Base-by-base conservation (phyloP, 2,888 invertebrate genomes). In the Mesoligia furuncula region DNA sequence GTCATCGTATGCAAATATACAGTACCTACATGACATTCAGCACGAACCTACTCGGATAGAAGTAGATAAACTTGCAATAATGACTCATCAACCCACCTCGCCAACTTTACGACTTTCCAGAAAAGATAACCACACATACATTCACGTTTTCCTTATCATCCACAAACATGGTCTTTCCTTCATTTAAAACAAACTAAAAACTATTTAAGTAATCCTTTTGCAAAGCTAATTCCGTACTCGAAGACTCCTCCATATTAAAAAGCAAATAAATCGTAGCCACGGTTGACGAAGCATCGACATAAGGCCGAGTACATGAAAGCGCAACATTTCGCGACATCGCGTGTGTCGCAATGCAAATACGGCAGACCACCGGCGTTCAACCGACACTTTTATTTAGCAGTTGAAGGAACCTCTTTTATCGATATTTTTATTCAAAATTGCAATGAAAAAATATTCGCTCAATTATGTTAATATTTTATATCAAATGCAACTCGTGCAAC, bases 311-410 rank as follows among this genome's bases (percentile, higher is more conserved):
- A 84, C 83, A 86, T 74, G 79, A 75, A 84, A 70, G 77, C 83
- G 86, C 85, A 79, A 78, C 80, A 70, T 79, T 85, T 79, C 73
- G 81, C 77, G 80, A 73, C 73, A 79, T 91, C 86, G 92, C 92
- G 92, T 92, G 92, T 83, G 78, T 75, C 73, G 78, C 81, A 82
- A 92, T 92, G 92, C 90, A 84, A 92, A 92, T 92, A 61, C 75
- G 73, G 17, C 80, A 66, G 91, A 91, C 92, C 92, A 92, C 91
- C 91, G 87, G 80, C 87, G 88, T 73, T 76, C 72, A 72, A 86
- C 85, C 75, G 77, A 87, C 82, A 76, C 76, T 83, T 86, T 88
- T 87, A 87, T 86, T 80, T 77, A 66, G n/a, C 77, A 77, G 42
- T 82, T n/a, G 72, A 77, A 83, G 70, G 42, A 73, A 73, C 62